Evolutionary conservation across 2,888 invertebrate species (phyloP).

Genomic region (Caprella mutica): DNA sequence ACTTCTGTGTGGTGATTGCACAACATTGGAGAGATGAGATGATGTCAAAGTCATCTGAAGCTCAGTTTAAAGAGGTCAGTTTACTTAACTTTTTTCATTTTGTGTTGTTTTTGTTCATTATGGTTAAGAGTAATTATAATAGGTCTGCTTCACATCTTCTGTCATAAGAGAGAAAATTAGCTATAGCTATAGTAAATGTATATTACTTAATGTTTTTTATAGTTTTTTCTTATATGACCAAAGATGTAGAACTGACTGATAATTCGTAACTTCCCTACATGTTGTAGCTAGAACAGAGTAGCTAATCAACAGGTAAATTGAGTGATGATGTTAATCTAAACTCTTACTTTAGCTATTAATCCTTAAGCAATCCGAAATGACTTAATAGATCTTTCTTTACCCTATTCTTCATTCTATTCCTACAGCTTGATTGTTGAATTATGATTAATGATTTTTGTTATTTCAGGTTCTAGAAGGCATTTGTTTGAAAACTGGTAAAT

Average conservation of each 20-base stretch:
- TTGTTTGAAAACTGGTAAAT: slow-evolving; percentile 24
- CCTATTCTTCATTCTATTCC: too few relatives aligned
- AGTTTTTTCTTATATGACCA: too few relatives aligned
- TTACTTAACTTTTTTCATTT: slow-evolving; percentile 38
- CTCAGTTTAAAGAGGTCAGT: slow-evolving; percentile 67
- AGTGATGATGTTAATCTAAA: too few relatives aligned
- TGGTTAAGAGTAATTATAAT: background rate
- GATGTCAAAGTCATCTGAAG: slow-evolving; percentile 70
- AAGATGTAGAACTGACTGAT: too few relatives aligned
- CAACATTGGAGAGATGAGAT: slow-evolving; percentile 65
- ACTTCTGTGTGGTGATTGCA: slow-evolving; percentile 72
- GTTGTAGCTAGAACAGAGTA: too few relatives aligned
- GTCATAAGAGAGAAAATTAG: background rate
- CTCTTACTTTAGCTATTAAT: too few relatives aligned
- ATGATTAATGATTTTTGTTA: slow-evolving; percentile 13
- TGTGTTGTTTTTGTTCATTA: background rate
- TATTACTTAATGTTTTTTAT: too few relatives aligned
- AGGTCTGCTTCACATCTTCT: background rate
- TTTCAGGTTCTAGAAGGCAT: slow-evolving; percentile 28
- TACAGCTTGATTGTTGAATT: background rate
- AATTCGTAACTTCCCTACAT: too few relatives aligned
- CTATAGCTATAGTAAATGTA: too few relatives aligned
- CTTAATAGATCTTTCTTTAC: too few relatives aligned
- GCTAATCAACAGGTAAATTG: too few relatives aligned
- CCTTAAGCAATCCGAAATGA: too few relatives aligned